Conservation (phyloP, 2,113 vertebrate species). For the Cololabis saira region DNA sequence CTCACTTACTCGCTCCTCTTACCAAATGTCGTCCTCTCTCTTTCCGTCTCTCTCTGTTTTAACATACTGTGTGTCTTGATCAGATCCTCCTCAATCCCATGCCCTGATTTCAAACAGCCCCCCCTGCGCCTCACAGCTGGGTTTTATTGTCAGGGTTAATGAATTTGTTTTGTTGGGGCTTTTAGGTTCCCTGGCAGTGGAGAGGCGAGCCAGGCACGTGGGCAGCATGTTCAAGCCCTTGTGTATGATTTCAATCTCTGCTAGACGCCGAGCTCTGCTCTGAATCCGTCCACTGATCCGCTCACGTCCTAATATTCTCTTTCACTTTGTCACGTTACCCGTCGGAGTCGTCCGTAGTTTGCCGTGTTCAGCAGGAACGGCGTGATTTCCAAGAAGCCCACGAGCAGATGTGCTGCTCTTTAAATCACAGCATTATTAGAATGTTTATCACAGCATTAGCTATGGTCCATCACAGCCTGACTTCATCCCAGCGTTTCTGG, state of each 20-base stretch:
- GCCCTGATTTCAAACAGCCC: conserved; percentile 69
- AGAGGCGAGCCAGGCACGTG: conserved; percentile 60
- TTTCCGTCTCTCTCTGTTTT: conserved; percentile 3
- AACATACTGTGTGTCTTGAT: conserved; percentile 52
- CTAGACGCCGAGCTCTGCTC: conserved; percentile 27
- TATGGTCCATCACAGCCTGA: conserved; percentile 33
- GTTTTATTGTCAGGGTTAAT: conserved; percentile 79
- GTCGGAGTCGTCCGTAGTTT: conserved; percentile 17
- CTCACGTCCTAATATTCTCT: not conserved
- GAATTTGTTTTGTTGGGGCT: conserved; percentile 78
- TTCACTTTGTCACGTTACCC: not conserved
- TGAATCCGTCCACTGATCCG: conserved; percentile 29
- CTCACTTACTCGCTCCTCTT: conserved; percentile 31
- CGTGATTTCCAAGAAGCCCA: conserved; percentile 5
- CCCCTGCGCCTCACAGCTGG: conserved; percentile 71
- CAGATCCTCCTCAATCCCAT: conserved; percentile 56
- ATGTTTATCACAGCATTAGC: conserved; percentile 57
- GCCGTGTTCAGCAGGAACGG: conserved; percentile 15
- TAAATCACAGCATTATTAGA: conserved; percentile 43
- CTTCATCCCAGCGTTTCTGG: conserved; percentile 35
- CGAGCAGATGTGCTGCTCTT: conserved; percentile 38
- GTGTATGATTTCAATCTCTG: conserved; percentile 57
- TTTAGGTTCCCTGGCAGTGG: conserved; percentile 72
- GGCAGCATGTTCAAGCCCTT: conserved; percentile 44
- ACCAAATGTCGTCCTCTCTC: conserved; percentile 20